Base-by-base conservation (phyloP, 2,797 vertebrate genomes). In the Clamator glandarius region DNA sequence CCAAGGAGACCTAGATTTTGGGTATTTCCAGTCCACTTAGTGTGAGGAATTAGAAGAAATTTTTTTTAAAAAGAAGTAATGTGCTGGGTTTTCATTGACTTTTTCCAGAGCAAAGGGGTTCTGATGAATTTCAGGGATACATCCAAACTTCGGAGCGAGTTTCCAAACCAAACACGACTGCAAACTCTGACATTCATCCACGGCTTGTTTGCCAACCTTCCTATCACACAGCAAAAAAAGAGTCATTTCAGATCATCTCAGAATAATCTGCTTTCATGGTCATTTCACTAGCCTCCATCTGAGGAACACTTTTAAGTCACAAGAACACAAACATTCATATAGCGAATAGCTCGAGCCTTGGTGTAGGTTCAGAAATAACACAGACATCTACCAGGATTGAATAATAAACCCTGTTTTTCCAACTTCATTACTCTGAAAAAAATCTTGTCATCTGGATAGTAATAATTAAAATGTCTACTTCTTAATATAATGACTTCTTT, bases 391-490 rank as follows among this genome's bases (percentile, higher is more conserved):
- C 66, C 91, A 91, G 28, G 26, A 31, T n/a, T 61, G 59, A 95
- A 95, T 50, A 95, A 94, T 58, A 92, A 89, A 79, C 89, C 81
- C 83, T 58, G 63, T 46, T 88, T 83, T 96, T 92, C 95, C 87
- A 72, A 94, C 93, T 92, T 91, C 63, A 63, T 94, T 94, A 21
- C 55, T 54, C 89, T 66, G 78, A 39, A 72, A 77, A 94, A 94
- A 87, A 87, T 46, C 44, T 23, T 64, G 61, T 70, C 93, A 93
- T 89, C 93, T 31, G 77, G 83, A 55, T 51, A 72, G 79, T 58
- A 73, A 74, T 66, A 79, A 83, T 44, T 46, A 28, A 76, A 90
- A 64, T 15, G 5, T 31, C 24, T 31, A 18, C 1, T 12, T 31
- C 41, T 67, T 61, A 46, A 31, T 11, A 52, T 20, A 36, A 17